These are phyloP conservation scores for Protodeltote pygarga DNA, from an alignment of 2,888 invertebrate species.

Conservation along the genomic window DNA sequence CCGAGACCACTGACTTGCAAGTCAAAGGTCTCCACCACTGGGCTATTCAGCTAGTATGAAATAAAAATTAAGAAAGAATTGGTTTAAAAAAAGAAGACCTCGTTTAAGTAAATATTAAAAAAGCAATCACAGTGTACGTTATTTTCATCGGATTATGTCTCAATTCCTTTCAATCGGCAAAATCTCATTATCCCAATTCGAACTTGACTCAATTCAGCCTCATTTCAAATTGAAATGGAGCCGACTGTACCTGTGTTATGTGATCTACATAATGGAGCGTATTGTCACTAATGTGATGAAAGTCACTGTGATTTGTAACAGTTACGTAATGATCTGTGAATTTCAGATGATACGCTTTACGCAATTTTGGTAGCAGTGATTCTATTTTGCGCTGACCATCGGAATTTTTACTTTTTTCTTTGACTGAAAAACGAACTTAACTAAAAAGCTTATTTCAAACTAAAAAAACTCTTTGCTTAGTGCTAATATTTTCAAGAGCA, in stretches of 20 bases:
- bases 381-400: no score
- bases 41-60: no score
- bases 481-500: no score
- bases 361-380: neutral
- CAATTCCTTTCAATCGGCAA: slow-evolving; percentile 25
- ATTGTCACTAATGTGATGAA: neutral
- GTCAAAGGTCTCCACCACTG: no score
- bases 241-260: slow-evolving; percentile 10
- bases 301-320: slow-evolving; percentile 2
- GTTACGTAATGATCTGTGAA: neutral
- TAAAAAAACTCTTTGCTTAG: no score
- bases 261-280: slow-evolving; percentile 23
- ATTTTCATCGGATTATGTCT: slow-evolving; percentile 19
- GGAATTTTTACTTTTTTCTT: no score
- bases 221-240: slow-evolving; percentile 42
- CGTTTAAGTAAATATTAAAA: neutral
- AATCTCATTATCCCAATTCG: slow-evolving; percentile 41
- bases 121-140: slow-evolving; percentile 4
- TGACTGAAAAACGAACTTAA: no score
- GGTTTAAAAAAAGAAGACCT: slow-evolving; percentile 3
- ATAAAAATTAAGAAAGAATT: no score
- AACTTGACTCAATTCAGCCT: slow-evolving; percentile 29
- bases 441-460: no score
- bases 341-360: neutral
- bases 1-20: no score